Percentiles rank a stretch among this genome's conserved stretches.
These are phyloP conservation scores for Criorhina ranunculi DNA, from an alignment of 2,888 invertebrate genomes.

Conservation along the genomic window DNA sequence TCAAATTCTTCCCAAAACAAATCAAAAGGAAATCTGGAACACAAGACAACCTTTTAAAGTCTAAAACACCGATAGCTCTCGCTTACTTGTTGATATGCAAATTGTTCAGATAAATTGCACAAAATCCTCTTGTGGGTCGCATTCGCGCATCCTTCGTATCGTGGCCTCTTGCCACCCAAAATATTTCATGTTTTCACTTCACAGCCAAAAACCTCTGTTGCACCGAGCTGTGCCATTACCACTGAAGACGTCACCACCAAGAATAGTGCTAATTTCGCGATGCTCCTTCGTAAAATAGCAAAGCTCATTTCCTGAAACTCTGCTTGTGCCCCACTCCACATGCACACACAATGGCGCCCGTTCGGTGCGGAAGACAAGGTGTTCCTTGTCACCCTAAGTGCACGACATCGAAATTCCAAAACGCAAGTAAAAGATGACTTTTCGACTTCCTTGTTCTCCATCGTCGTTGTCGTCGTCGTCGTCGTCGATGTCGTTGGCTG, in stretches of 20 bases:
- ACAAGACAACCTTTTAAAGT: slow-evolving; percentile 7
- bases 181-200: slow-evolving; percentile 51
- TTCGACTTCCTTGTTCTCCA: slow-evolving; percentile 46
- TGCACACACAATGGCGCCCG: slow-evolving; percentile 49
- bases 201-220: slow-evolving; percentile 31
- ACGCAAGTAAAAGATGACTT: slow-evolving; percentile 70
- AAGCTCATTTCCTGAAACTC: slow-evolving; percentile 68
- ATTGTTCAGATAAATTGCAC: slow-evolving; percentile 13
- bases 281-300: slow-evolving; percentile 66
- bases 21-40: not conserved
- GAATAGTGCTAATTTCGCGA: slow-evolving; percentile 74
- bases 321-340: not conserved
- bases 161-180: slow-evolving; percentile 2
- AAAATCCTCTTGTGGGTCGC: slow-evolving; percentile 15
- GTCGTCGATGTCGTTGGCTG: slow-evolving; percentile 20
- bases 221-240: slow-evolving; percentile 1
- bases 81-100: slow-evolving; percentile 56
- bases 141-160: slow-evolving; percentile 1
- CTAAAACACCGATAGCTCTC: not conserved
- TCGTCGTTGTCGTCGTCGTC: not conserved
- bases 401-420: slow-evolving; percentile 70
- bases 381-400: slow-evolving; percentile 72
- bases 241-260: slow-evolving; percentile 20
- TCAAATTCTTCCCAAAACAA: not conserved
- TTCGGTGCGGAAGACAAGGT: slow-evolving; percentile 70